Percentiles rank a stretch among this genome's conserved stretches.
Conservation (phyloP, 2,113 vertebrate species). For the Asarcornis scutulata region DNA sequence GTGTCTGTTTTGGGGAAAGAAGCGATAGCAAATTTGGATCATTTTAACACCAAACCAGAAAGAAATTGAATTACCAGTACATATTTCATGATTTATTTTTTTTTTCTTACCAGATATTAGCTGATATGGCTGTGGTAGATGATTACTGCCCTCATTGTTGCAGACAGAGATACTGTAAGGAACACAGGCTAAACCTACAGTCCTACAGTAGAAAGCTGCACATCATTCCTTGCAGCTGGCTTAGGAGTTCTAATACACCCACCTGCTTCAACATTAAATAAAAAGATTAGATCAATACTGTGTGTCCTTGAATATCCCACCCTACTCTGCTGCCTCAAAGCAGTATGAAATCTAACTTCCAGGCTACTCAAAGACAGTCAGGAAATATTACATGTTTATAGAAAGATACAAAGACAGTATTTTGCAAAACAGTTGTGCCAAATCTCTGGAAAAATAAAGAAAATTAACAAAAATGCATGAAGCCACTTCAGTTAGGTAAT, state of each 20-base stretch:
- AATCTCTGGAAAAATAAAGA: background rate
- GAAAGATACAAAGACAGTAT: background rate
- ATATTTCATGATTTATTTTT: background rate
- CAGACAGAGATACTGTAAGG: conserved; percentile 2
- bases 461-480: background rate
- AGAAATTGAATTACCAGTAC: background rate
- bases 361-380: background rate
- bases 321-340: background rate
- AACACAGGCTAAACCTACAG: background rate
- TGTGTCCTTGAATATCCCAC: background rate
- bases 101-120: background rate
- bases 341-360: background rate
- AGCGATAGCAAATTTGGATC: background rate
- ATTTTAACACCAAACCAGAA: background rate
- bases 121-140: background rate
- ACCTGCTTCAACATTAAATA: background rate
- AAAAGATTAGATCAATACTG: background rate
- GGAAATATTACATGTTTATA: background rate
- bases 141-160: background rate
- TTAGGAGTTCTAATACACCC: conserved; percentile 14
- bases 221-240: background rate
- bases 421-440: conserved; percentile 15
- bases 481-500: background rate
- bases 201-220: background rate
- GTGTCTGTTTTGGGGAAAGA: background rate